These are phyloP conservation scores for Pseudobourletiella spinata DNA, from an alignment of 1,140 invertebrate species.

Conservation along the genomic window DNA sequence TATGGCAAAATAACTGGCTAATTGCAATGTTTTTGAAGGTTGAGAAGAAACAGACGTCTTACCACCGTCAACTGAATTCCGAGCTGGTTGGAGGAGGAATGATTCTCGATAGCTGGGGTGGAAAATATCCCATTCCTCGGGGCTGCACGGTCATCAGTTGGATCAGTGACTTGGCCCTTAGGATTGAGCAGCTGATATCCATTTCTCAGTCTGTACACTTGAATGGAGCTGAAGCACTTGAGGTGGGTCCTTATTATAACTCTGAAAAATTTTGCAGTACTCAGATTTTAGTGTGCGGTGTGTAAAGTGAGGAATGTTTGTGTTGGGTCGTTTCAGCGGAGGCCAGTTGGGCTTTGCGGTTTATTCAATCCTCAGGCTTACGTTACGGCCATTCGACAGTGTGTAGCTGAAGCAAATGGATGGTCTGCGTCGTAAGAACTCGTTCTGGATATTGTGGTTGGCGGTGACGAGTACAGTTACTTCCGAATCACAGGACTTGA, in stretches of 20 bases:
- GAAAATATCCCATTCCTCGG: conserved; percentile 83
- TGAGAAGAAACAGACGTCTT: conserved; percentile 98
- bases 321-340: conserved; percentile 53
- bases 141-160: conserved; percentile 97
- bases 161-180: conserved; percentile 94
- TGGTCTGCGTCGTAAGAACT: conserved; percentile 76
- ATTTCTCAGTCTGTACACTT: conserved; percentile 75
- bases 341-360: conserved; percentile 92
- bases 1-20: neutral
- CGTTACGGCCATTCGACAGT: conserved; percentile 95
- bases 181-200: conserved; percentile 81
- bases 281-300: conserved; percentile 17
- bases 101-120: conserved; percentile 77
- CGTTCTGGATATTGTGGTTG: conserved; percentile 72
- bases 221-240: conserved; percentile 79
- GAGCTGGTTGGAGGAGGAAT: conserved; percentile 85
- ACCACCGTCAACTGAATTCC: conserved; percentile 86
- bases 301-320: conserved; percentile 2
- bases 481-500: conserved; percentile 59
- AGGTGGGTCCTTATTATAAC: conserved; percentile 49
- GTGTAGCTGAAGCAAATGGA: conserved; percentile 85
- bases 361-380: conserved; percentile 97
- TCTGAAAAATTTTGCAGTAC: conserved; percentile 9
- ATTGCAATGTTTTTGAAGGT: conserved; percentile 48
- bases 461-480: conserved; percentile 14